Conservation (phyloP, 2,888 invertebrate genomes). For the Chrysomela aeneicollis region DNA sequence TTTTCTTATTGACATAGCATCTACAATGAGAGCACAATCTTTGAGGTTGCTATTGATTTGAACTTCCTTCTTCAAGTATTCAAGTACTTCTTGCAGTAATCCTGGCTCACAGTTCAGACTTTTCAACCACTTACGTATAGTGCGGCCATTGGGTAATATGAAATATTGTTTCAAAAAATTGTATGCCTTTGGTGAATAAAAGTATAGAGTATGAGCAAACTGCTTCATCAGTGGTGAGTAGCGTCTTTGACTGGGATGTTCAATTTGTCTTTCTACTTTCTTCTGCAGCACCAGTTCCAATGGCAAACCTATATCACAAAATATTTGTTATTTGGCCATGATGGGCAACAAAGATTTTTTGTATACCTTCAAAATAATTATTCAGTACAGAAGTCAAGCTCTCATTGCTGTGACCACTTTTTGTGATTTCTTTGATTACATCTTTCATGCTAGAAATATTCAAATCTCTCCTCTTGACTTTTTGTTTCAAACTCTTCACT, state of each 20-base stretch:
- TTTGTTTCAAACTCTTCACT: too few relatives aligned
- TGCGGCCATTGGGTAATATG: constrained; percentile 39
- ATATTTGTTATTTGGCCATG: too few relatives aligned
- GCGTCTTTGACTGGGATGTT: constrained; percentile 17
- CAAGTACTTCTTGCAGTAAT: constrained; percentile 34
- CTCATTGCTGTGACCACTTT: too few relatives aligned
- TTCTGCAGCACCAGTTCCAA: too few relatives aligned
- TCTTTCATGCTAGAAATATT: too few relatives aligned
- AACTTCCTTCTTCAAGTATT: constrained; percentile 37
- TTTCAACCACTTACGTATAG: constrained; percentile 40
- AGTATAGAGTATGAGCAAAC: constrained; percentile 38
- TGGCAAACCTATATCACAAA: too few relatives aligned
- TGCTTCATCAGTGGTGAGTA: constrained; percentile 37
- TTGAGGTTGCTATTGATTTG: constrained; percentile 25
- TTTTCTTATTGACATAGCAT: constrained; percentile 19
- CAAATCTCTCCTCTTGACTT: too few relatives aligned
- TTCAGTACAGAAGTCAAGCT: too few relatives aligned
- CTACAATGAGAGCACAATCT: constrained; percentile 35
- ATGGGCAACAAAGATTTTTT: too few relatives aligned
- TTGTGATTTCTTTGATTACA: too few relatives aligned
- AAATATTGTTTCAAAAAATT: constrained; percentile 39
- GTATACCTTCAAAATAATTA: too few relatives aligned
- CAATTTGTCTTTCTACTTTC: too few relatives aligned
- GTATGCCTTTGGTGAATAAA: constrained; percentile 44
- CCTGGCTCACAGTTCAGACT: constrained; percentile 41